A percentile compares a stretch with the other conserved stretches of the same genome.
phyloP scores from a whole-genome alignment of 1,140 invertebrate genomes.

The Scaptomyza graminum region DNA sequence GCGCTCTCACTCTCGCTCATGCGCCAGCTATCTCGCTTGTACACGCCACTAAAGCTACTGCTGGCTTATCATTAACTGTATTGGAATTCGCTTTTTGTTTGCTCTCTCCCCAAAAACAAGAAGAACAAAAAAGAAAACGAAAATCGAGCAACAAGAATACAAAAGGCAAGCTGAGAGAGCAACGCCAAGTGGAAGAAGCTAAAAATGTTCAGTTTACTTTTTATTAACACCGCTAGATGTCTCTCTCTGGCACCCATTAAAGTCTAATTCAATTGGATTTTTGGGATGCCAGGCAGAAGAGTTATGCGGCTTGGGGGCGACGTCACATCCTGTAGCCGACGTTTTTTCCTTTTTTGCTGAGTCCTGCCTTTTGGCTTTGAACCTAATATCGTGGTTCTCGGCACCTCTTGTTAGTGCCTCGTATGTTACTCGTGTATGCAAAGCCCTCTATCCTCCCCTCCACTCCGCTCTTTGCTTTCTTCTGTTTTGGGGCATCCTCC shows the following conservation, averaged over 20 bases:
- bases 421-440: conserved; percentile 59
- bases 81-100: conserved; percentile 63
- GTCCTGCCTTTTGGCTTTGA: conserved; percentile 60
- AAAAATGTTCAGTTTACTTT: conserved; percentile 66
- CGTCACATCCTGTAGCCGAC: conserved; percentile 48
- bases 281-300: conserved; percentile 11
- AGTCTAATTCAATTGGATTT: conserved; percentile 73
- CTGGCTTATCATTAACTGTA: conserved; percentile 78
- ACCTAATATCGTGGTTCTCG: conserved; percentile 77
- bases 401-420: conserved; percentile 76
- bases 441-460: neutral
- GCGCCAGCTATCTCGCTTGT: conserved; percentile 30
- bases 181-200: conserved; percentile 19
- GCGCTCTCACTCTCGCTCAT: conserved; percentile 26
- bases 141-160: neutral
- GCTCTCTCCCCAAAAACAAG: conserved; percentile 26
- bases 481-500: conserved; percentile 17
- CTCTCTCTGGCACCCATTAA: conserved; percentile 73
- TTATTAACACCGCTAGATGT: conserved; percentile 80
- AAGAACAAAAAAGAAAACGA: conserved; percentile 18
- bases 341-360: neutral
- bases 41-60: conserved; percentile 1
- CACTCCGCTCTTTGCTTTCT: neutral
- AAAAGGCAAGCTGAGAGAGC: conserved; percentile 21
- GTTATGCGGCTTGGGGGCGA: conserved; percentile 22